Conservation (phyloP, 1,140 invertebrate species). For the Zaprionus vittiger region DNA sequence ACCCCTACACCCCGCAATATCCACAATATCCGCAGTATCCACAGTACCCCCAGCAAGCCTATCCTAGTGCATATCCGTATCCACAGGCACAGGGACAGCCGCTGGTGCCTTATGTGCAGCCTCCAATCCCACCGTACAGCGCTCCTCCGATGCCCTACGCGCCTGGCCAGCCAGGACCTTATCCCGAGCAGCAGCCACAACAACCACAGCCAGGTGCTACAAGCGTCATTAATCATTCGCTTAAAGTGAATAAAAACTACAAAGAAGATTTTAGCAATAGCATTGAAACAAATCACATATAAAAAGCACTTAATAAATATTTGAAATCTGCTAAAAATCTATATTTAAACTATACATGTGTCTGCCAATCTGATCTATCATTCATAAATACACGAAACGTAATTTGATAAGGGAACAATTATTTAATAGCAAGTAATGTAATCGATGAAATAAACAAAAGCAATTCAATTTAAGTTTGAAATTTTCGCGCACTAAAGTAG, state of each 20-base stretch:
- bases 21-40: conserved; percentile 30
- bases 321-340: background rate
- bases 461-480: background rate
- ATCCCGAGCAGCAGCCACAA: background rate
- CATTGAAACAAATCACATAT: conserved; percentile 7
- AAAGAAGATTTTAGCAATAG: conserved; percentile 50
- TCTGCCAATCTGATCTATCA: background rate
- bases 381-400: background rate
- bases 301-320: conserved; percentile 21
- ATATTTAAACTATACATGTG: background rate
- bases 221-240: conserved; percentile 66
- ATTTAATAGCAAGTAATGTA: background rate
- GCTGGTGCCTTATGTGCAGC: background rate
- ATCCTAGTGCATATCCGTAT: conserved; percentile 1
- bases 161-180: background rate
- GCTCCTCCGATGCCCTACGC: conserved; percentile 1
- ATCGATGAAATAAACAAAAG: background rate
- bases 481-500: background rate
- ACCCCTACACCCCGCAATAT: conserved; percentile 32
- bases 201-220: conserved; percentile 34
- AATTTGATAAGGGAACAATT: background rate
- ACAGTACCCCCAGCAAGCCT: background rate
- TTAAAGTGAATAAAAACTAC: conserved; percentile 68
- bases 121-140: background rate
- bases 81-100: conserved; percentile 3